Percentiles rank a stretch among this genome's conserved stretches.
Evolutionary conservation across 1,140 invertebrate genomes (phyloP).

Genomic region (Pteromalus puparum): DNA sequence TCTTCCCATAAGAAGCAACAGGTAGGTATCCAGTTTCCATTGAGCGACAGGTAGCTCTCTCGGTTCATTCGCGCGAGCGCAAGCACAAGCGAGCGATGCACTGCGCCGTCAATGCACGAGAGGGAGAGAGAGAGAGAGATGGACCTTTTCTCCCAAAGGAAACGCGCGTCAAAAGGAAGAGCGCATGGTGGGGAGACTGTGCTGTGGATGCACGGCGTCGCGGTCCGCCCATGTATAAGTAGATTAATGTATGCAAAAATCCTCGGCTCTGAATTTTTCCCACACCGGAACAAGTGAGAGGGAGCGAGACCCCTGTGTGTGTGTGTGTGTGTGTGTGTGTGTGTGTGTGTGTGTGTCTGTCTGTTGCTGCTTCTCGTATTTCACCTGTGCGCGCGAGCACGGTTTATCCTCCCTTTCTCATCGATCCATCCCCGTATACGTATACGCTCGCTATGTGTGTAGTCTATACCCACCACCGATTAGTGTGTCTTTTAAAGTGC

Average conservation of each 20-base stretch:
- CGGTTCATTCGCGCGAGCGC: background rate
- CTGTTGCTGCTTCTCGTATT: slow-evolving; percentile 44
- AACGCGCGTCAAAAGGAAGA: slow-evolving; percentile 28
- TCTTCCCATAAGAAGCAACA: slow-evolving; percentile 51
- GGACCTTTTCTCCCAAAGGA: slow-evolving; percentile 34
- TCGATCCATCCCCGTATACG: slow-evolving; percentile 31
- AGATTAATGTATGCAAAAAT: slow-evolving; percentile 54
- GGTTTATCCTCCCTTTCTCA: slow-evolving; percentile 44
- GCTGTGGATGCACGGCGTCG: background rate
- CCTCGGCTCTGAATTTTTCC: slow-evolving; percentile 39
- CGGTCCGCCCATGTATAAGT: slow-evolving; percentile 38
- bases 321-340: background rate
- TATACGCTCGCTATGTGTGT: background rate
- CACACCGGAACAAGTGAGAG: slow-evolving; percentile 52
- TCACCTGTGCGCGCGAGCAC: slow-evolving; percentile 44
- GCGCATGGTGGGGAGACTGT: background rate
- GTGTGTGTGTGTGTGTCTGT: background rate
- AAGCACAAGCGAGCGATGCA: background rate
- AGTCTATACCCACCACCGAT: slow-evolving; percentile 9
- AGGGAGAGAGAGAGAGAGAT: background rate
- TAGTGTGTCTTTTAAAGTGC: slow-evolving; percentile 33
- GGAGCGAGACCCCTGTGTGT: background rate
- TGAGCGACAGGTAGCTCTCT: slow-evolving; percentile 52
- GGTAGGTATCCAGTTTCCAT: slow-evolving; percentile 54
- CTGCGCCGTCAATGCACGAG: background rate